Conservation (phyloP, 2,888 invertebrate genomes). For the Ommatoiulus sabulosus region DNA sequence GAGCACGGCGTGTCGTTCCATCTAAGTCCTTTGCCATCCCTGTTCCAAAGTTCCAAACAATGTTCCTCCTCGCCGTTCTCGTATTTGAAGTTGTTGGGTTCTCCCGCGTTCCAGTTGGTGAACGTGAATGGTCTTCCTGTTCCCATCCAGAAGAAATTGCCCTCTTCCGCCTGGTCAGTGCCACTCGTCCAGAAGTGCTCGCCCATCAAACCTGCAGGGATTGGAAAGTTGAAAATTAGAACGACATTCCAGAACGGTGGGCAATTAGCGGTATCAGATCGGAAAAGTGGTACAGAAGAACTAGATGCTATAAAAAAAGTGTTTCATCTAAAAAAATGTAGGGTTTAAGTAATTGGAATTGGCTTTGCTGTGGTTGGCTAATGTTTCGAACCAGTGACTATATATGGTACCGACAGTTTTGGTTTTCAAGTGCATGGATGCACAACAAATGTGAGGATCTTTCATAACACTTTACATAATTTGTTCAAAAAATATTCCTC, state of each 20-base stretch:
- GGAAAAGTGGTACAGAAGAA: not conserved
- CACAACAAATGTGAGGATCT: too few species aligned
- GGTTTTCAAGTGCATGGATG: too few species aligned
- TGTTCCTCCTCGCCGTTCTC: conserved; percentile 95
- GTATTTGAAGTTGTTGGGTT: conserved; percentile 91
- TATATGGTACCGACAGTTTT: too few species aligned
- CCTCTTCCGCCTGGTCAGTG: conserved; percentile 90
- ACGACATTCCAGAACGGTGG: not conserved
- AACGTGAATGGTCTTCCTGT: conserved; percentile 87
- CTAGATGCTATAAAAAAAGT: not conserved
- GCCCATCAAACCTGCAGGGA: conserved; percentile 77
- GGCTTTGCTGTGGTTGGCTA: too few species aligned
- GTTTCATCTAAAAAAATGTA: too few species aligned
- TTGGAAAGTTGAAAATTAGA: not conserved
- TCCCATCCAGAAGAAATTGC: conserved; percentile 93
- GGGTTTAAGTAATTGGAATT: too few species aligned
- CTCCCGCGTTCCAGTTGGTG: conserved; percentile 93
- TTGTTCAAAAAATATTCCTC: too few species aligned
- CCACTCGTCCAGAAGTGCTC: conserved; percentile 96
- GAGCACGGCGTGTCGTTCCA: conserved; percentile 96
- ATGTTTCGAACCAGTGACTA: too few species aligned
- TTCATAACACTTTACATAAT: too few species aligned
- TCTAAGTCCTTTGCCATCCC: conserved; percentile 90
- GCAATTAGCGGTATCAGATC: not conserved
- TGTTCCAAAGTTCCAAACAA: conserved; percentile 90